Conservation (phyloP, 1,140 invertebrate genomes). For the Camponotus pennsylvanicus region DNA sequence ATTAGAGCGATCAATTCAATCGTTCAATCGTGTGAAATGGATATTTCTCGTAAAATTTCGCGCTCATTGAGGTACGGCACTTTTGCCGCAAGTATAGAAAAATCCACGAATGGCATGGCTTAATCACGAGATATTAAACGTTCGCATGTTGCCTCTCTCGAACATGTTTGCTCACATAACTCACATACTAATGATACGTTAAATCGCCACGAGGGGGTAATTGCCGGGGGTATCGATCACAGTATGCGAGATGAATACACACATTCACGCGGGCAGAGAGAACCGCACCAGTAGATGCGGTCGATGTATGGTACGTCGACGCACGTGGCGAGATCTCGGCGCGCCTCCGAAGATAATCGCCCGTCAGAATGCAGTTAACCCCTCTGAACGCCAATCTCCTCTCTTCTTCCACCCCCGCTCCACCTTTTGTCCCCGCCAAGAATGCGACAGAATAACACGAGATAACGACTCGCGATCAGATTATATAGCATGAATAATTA, state of each 20-base stretch:
- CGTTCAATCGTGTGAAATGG: background rate
- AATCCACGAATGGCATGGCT: slow-evolving; percentile 4
- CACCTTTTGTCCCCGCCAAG: background rate
- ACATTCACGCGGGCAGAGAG: background rate
- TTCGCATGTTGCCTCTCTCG: slow-evolving; percentile 58
- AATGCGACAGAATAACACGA: slow-evolving; percentile 22
- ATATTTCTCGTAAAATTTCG: background rate
- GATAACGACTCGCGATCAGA: slow-evolving; percentile 30
- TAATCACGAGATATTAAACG: slow-evolving; percentile 52
- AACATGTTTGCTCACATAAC: slow-evolving; percentile 74
- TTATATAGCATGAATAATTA: slow-evolving; percentile 25
- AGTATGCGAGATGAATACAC: slow-evolving; percentile 51
- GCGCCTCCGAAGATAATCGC: slow-evolving; percentile 45
- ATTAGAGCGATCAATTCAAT: background rate
- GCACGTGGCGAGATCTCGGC: slow-evolving; percentile 42
- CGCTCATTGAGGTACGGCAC: background rate
- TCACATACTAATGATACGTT: slow-evolving; percentile 74
- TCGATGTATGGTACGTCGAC: background rate
- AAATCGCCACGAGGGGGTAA: slow-evolving; percentile 73
- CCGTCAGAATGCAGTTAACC: slow-evolving; percentile 39
- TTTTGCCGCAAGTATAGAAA: slow-evolving; percentile 39
- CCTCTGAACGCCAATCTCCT: slow-evolving; percentile 13
- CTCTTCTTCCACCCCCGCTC: background rate
- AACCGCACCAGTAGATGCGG: background rate
- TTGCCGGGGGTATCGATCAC: slow-evolving; percentile 69